A percentile compares a stretch with the other conserved stretches of the same genome.
Evolutionary conservation across 2,888 invertebrate species (phyloP).

Genomic region (Scotopteryx bipunctaria): DNA sequence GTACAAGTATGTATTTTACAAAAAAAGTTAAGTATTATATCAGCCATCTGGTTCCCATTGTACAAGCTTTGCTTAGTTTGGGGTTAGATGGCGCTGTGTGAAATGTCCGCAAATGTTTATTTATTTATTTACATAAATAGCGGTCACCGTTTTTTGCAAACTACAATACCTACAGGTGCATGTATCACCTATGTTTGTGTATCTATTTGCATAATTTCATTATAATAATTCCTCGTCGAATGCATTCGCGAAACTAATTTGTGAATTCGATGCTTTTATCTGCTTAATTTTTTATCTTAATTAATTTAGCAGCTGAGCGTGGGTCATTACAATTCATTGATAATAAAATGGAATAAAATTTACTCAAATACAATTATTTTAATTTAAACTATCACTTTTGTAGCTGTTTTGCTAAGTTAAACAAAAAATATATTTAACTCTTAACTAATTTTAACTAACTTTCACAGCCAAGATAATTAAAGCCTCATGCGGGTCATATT

Average conservation of each 20-base stretch:
- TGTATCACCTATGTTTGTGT: too few species aligned
- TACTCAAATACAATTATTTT: neutral
- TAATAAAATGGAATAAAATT: neutral
- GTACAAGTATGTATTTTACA: too few species aligned
- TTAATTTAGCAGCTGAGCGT: constrained; percentile 11
- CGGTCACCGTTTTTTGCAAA: neutral
- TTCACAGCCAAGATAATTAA: too few species aligned
- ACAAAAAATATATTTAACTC: too few species aligned
- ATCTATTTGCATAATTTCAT: constrained; percentile 19
- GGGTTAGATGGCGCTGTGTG: too few species aligned
- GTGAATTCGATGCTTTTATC: constrained; percentile 1
- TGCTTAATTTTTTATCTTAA: constrained; percentile 8
- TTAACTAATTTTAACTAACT: too few species aligned
- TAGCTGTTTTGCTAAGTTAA: neutral
- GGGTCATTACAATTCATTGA: neutral
- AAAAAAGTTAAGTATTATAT: too few species aligned
- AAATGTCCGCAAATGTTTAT: too few species aligned
- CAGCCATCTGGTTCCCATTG: too few species aligned
- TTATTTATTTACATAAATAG: neutral
- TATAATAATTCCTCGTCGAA: constrained; percentile 10
- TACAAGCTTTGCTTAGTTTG: too few species aligned
- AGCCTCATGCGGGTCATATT: too few species aligned
- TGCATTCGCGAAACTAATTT: constrained; percentile 9
- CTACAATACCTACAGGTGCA: constrained; percentile 44
- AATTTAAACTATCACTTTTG: neutral